Conservation (phyloP, 2,888 invertebrate genomes). For the Ellobium chinense region DNA sequence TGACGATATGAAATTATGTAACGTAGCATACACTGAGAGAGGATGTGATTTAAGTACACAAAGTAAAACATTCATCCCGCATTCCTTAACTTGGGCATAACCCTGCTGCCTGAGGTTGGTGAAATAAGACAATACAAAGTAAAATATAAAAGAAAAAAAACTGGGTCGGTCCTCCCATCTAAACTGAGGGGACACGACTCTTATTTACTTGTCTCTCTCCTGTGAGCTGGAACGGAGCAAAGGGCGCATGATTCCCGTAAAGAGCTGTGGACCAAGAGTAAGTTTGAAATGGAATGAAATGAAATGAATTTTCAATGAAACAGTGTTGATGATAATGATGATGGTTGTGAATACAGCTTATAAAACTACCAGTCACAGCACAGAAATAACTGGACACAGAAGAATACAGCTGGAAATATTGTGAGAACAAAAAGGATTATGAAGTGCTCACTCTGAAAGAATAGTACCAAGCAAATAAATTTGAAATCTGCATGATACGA, state of each 20-base stretch:
- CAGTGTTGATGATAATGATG: background rate
- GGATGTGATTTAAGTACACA: background rate
- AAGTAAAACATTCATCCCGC: background rate
- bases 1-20: background rate
- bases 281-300: background rate
- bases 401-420: background rate
- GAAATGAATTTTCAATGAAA: background rate
- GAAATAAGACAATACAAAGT: background rate
- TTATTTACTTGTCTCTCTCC: slow-evolving; percentile 44
- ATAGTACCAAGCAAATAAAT: background rate
- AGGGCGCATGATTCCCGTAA: slow-evolving; percentile 23
- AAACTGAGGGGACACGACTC: background rate
- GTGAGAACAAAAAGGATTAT: background rate
- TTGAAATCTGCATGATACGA: background rate
- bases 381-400: background rate
- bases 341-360: no score
- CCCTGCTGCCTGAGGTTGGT: background rate
- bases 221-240: slow-evolving; percentile 20
- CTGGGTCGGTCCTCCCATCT: background rate
- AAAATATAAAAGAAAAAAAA: background rate
- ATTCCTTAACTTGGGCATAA: slow-evolving; percentile 1
- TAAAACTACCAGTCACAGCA: background rate
- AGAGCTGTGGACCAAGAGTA: slow-evolving; percentile 45
- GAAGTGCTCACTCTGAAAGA: background rate
- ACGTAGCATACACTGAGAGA: slow-evolving; percentile 3